These are phyloP conservation scores for Allacma fusca DNA, from an alignment of 2,888 invertebrate genomes.

Conservation along the genomic window DNA sequence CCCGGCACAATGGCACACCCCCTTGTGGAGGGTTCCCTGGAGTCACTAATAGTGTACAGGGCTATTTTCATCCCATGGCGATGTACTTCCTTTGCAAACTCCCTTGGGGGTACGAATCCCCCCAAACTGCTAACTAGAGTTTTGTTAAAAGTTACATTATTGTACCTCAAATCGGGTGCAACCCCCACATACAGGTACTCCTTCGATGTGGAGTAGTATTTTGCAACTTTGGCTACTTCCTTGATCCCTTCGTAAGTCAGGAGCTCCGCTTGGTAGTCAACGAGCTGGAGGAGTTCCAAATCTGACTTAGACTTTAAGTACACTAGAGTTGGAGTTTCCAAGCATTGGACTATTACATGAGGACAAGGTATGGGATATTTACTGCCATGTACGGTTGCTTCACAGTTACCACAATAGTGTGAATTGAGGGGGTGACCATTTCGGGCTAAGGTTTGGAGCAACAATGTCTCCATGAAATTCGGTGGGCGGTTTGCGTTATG, in stretches of 20 bases:
- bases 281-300: constrained; percentile 45
- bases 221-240: constrained; percentile 45
- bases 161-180: constrained; percentile 25
- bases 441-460: constrained; percentile 28
- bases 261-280: constrained; percentile 40
- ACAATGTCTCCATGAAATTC: constrained; percentile 47
- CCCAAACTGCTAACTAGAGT: constrained; percentile 47
- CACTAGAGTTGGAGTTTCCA: constrained; percentile 41
- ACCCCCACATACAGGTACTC: constrained; percentile 49
- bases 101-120: constrained; percentile 53
- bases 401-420: constrained; percentile 11
- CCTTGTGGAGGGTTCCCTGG: constrained; percentile 48
- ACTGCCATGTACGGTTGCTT: neutral
- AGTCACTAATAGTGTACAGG: constrained; percentile 58
- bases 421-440: constrained; percentile 45
- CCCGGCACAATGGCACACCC: constrained; percentile 48
- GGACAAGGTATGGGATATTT: constrained; percentile 41
- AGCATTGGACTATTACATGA: constrained; percentile 48
- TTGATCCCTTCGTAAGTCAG: constrained; percentile 47
- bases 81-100: constrained; percentile 48
- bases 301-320: constrained; percentile 42
- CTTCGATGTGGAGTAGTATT: constrained; percentile 49
- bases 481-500: constrained; percentile 35
- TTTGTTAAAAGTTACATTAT: constrained; percentile 43
- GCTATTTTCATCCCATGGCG: constrained; percentile 49